A percentile compares a stretch with the other conserved stretches of the same genome.
These are phyloP conservation scores for Dolichopus griseipennis DNA, from an alignment of 2,888 invertebrate genomes.

Conservation along the genomic window DNA sequence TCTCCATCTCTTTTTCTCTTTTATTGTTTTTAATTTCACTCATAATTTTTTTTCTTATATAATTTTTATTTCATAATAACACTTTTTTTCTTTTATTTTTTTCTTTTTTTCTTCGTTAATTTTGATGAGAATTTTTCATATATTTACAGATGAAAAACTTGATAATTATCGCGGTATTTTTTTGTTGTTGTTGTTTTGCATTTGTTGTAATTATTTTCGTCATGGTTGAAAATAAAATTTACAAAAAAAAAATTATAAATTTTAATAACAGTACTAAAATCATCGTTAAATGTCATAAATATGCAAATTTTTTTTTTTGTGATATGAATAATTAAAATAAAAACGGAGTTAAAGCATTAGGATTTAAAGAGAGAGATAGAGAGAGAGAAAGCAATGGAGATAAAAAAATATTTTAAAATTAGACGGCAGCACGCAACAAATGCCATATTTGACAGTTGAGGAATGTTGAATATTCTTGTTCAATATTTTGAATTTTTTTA, in stretches of 20 bases:
- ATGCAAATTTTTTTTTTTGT: neutral
- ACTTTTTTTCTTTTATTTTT: neutral
- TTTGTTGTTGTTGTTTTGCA: neutral
- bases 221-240: neutral
- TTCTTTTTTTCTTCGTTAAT: neutral
- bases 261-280: neutral
- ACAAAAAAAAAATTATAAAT: neutral
- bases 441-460: too few species aligned
- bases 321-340: too few species aligned
- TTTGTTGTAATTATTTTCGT: neutral
- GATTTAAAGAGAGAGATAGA: too few species aligned
- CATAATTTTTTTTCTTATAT: neutral
- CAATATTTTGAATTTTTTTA: too few species aligned
- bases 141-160: conserved; percentile 6
- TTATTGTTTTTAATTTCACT: neutral
- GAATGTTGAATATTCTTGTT: too few species aligned
- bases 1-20: neutral
- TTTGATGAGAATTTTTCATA: neutral
- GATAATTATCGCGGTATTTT: neutral
- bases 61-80: neutral
- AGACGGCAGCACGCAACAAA: too few species aligned
- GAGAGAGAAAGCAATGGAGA: too few species aligned
- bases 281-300: conserved; percentile 1
- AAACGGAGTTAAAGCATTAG: too few species aligned
- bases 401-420: too few species aligned